Conservation (phyloP, 2,113 vertebrate genomes). For the Eulemur macaco region DNA sequence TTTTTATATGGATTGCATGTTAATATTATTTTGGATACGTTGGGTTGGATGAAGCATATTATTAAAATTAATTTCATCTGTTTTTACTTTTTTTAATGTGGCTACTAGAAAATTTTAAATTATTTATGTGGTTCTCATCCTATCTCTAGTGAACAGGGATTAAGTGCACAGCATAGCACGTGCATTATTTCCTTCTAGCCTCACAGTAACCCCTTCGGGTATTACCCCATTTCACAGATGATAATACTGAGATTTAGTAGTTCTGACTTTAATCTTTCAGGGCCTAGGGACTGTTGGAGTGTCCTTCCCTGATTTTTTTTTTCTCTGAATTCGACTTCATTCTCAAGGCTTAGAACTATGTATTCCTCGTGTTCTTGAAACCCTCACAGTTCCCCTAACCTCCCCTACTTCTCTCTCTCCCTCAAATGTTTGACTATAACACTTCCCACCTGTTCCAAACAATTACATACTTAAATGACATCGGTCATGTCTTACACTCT, state of each 20-base stretch:
- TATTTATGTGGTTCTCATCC: neutral
- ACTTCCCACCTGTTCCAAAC: neutral
- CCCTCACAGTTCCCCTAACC: neutral
- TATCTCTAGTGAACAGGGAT: neutral
- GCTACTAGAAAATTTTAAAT: neutral
- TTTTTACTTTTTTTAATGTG: slow-evolving; percentile 7
- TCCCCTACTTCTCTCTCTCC: neutral
- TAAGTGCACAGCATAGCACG: neutral
- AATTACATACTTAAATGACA: neutral
- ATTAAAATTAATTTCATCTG: neutral
- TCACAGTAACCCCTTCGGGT: neutral
- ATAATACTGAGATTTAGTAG: neutral
- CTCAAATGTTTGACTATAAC: neutral
- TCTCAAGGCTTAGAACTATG: neutral
- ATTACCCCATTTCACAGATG: neutral
- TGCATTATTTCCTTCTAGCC: neutral
- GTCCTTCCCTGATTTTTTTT: neutral
- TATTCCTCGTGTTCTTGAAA: neutral
- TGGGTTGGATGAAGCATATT: neutral
- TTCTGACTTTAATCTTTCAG: neutral
- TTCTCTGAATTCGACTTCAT: neutral
- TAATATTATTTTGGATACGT: neutral
- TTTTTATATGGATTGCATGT: neutral
- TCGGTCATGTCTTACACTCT: neutral
- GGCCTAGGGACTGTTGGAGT: neutral